Conservation (phyloP, 2,797 vertebrate genomes). For the Hippoglossus hippoglossus region DNA sequence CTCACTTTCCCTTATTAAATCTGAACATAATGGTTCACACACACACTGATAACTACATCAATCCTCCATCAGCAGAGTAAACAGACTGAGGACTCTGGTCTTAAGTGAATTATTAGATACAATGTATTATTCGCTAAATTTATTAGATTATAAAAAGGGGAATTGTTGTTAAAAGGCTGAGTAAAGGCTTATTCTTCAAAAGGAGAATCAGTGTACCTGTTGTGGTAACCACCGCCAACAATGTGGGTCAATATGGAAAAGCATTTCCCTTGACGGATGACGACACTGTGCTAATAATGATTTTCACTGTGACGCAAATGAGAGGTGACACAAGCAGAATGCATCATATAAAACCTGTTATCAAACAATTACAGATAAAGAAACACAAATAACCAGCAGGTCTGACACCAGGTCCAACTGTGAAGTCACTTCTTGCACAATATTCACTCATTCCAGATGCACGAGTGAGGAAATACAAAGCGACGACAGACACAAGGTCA, state of each 20-base stretch:
- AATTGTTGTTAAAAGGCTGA: slow-evolving; percentile 29
- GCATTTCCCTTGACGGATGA: slow-evolving; percentile 27
- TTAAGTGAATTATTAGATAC: slow-evolving; percentile 18
- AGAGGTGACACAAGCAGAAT: slow-evolving; percentile 6
- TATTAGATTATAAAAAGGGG: slow-evolving; percentile 20
- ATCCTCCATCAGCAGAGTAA: slow-evolving; percentile 42
- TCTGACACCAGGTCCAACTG: background rate
- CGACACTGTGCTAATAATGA: background rate
- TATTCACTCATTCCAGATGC: background rate
- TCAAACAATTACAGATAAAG: slow-evolving; percentile 9
- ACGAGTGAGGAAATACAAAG: slow-evolving; percentile 3
- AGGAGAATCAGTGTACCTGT: slow-evolving; percentile 27
- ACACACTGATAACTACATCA: slow-evolving; percentile 33
- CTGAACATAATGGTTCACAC: slow-evolving; percentile 47
- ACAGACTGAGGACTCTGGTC: slow-evolving; percentile 16
- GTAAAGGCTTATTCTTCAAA: slow-evolving; percentile 9
- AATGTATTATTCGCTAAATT: slow-evolving; percentile 15
- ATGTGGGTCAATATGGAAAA: slow-evolving; percentile 29
- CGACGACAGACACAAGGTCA: slow-evolving; percentile 19
- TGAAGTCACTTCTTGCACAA: background rate
- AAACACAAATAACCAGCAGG: background rate
- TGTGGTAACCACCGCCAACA: slow-evolving; percentile 14
- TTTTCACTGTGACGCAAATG: slow-evolving; percentile 28
- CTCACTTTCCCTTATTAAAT: slow-evolving; percentile 77
- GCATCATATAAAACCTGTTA: background rate